Base-by-base conservation (phyloP, 2,797 vertebrate genomes). In the Cossypha polioptera region DNA sequence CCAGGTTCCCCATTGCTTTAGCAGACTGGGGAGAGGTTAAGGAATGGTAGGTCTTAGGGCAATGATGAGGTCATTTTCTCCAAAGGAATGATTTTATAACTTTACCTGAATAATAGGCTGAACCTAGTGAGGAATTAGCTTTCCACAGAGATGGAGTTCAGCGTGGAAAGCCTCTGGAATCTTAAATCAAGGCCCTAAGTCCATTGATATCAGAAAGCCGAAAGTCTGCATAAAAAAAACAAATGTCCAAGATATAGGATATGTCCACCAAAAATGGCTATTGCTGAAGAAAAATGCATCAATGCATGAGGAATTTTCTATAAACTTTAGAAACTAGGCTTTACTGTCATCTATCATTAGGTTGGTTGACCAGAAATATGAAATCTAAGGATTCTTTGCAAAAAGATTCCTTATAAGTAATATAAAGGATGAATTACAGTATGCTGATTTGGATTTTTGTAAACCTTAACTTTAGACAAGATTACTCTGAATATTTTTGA, bases 11-110 rank as follows among this genome's bases (percentile, higher is more conserved):
- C 47, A 5, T 53, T 80, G 13, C 16, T 87, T 71, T 71, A 77
- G 16, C 18, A 86, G 51, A 8, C 4, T 0, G 0, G 2, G 8
- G 10, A n/a, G 31, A 67, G 15, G 25, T 62, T 74, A 33, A 26
- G 26, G 14, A 77, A 21, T 40, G 5, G 47, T 62, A 54, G 19
- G 18, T 31, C n/a, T 66, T 42, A 58, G 29, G 12, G 5, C 18
- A 69, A n/a, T 29, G 19, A 42, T 24, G 21, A 85, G 11, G 10
- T 73, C 0, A 6, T 43, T 73, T 86, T 69, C 42, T 50, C 2
- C 31, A 72, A 65, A 43, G 6, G 3, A 13, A 26, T 86, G 13
- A 20, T 16, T 31, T n/a, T 35, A 31, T 13, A 16, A 7, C 29
- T 47, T 47, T 42, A 8, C 40, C 26, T 73, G 38, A 57, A 3